Evolutionary conservation across 2,113 vertebrate species (phyloP), one percentile per base, ranked within the genome.

Genomic region (Lampris megalopsis): DNA sequence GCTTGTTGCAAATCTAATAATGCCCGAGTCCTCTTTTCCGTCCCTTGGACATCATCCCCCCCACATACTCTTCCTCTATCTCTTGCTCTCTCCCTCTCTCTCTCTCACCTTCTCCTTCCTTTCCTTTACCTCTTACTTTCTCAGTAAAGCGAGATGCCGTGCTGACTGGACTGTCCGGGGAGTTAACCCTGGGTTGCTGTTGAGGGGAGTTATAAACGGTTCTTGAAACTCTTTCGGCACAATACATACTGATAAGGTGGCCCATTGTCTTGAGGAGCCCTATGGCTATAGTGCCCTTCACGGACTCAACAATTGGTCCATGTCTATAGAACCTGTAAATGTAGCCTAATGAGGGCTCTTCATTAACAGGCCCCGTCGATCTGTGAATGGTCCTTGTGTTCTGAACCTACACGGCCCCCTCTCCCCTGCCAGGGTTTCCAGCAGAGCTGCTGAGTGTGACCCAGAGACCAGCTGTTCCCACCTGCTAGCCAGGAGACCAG

Each of bases 1-100:
- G 86, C 88, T 93, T 94, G 93, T 93, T 92, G 88, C 87, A 85
- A 92, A 93, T 94, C 91, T 92, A 92, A 94, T 92, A 94, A 94
- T 56, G 72, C 82, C 57, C 62, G 74, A 86, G 89, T 82, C 88
- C 77, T 24, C 79, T 89, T 78, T 90, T 91, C 86, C 76, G 63
- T 87, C 86, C 75, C 13, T 78, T 79, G 76, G 74, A 85, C 78
- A 73, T 86, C 77, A 72, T 36, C 75, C 54, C 56, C 48, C 58
- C 9, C 50, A 54, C 24, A 58, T 53, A 9, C 40, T 4, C 37
- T 47, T 24, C 70, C 41, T 48, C 53, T 47, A 24, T 84, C 60
- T 75, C 74, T 76, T 72, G 65, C 81, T 57, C 60, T 65, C 71
- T 72, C 52, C 85, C 60, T 75, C 74, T 76, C 74, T 65, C 81